phyloP scores from a whole-genome alignment of 2,113 vertebrate genomes.

The Chionis minor region DNA sequence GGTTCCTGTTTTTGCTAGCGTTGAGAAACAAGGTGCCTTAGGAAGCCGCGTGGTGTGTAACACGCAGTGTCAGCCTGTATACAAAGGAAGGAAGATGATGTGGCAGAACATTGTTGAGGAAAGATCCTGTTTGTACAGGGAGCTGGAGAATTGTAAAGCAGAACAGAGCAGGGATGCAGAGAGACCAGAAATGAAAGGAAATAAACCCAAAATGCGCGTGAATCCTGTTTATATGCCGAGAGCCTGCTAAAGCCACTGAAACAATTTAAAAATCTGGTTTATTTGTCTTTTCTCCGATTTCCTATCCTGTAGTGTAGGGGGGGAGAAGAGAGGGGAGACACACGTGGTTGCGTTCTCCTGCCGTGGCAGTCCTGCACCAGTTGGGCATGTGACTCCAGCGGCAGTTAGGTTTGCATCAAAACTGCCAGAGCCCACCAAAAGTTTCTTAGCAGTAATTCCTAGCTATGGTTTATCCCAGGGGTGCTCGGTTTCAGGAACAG shows the following conservation, averaged over 20 bases:
- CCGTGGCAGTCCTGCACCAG: background rate
- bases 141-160: constrained; percentile 14
- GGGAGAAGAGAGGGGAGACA: background rate
- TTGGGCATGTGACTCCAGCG: background rate
- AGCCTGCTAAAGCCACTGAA: background rate
- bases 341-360: background rate
- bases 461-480: background rate
- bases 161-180: constrained; percentile 5
- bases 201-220: background rate
- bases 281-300: constrained; percentile 6
- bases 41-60: constrained; percentile 22
- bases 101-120: constrained; percentile 57
- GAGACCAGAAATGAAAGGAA: constrained; percentile 30
- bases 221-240: background rate
- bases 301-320: background rate
- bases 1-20: constrained; percentile 56
- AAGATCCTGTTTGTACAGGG: constrained; percentile 55
- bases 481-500: background rate
- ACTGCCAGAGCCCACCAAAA: background rate
- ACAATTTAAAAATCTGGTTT: background rate
- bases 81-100: constrained; percentile 65
- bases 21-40: constrained; percentile 51
- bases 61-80: constrained; percentile 23
- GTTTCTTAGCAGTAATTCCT: background rate
- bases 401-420: background rate